These are phyloP conservation scores for Frankliniella intonsa DNA, from an alignment of 2,888 invertebrate genomes.

Conservation along the genomic window DNA sequence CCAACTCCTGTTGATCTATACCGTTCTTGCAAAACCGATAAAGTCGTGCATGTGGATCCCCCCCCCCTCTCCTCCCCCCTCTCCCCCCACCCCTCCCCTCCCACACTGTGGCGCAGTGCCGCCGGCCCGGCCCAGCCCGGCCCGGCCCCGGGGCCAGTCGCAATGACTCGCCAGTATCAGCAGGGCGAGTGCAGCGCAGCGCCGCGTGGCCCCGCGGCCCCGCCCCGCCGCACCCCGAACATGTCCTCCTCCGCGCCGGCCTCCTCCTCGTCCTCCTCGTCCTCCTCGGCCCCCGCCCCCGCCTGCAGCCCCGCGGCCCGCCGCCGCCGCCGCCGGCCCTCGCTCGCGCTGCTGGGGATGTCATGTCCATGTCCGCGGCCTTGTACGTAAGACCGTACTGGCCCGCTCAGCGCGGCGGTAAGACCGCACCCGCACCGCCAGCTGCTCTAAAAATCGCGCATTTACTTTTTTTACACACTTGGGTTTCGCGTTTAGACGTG, in stretches of 20 bases:
- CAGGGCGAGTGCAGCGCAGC: not conserved
- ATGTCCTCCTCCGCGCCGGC: not conserved
- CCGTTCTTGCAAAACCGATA: no score
- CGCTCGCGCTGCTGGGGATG: not conserved
- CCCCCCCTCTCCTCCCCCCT: no score
- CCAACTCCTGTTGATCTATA: no score
- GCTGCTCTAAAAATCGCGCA: no score
- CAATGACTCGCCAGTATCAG: constrained; percentile 1
- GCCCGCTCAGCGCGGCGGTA: no score
- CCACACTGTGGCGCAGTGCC: not conserved
- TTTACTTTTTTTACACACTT: no score
- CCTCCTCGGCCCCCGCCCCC: not conserved
- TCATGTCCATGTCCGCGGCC: not conserved
- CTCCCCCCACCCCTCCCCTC: no score
- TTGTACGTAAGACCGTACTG: no score
- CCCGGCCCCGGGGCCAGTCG: not conserved
- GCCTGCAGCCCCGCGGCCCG: not conserved
- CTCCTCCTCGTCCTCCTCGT: not conserved
- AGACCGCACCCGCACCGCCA: no score
- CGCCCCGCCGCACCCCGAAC: not conserved
- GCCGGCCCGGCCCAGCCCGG: not conserved
- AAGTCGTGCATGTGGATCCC: no score
- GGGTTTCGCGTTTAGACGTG: no score
- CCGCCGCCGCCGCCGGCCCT: not conserved
- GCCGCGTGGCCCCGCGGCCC: not conserved